phyloP scores from a whole-genome alignment of 2,888 invertebrate species.

The Drosophila quinaria region DNA sequence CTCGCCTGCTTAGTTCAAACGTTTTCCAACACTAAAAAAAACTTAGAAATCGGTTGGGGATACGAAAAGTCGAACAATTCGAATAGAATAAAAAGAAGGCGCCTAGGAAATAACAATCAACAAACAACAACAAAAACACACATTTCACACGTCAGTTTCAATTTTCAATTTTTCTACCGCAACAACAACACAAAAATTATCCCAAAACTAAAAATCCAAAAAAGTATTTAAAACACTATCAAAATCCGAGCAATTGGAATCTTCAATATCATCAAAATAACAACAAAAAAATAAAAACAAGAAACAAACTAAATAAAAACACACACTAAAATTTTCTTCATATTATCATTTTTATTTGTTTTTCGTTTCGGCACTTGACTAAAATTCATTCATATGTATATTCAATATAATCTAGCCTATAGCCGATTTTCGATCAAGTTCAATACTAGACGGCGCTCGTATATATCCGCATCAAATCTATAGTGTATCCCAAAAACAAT shows the following conservation, averaged over 20 bases:
- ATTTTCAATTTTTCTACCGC: slow-evolving; percentile 54
- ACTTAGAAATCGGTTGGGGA: not conserved
- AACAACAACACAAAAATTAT: slow-evolving; percentile 54
- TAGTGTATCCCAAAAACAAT: slow-evolving; percentile 6
- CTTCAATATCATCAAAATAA: not conserved
- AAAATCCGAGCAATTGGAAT: slow-evolving; percentile 21
- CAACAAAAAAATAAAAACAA: not conserved
- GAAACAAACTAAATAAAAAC: not conserved
- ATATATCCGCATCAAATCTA: slow-evolving; percentile 22
- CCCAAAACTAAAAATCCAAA: slow-evolving; percentile 56
- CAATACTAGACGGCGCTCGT: slow-evolving; percentile 21
- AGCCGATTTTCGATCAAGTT: slow-evolving; percentile 30
- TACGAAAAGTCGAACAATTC: not conserved
- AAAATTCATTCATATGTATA: slow-evolving; percentile 29
- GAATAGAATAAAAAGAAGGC: not conserved
- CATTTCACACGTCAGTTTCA: slow-evolving; percentile 54
- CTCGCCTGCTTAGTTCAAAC: slow-evolving; percentile 5
- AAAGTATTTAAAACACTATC: slow-evolving; percentile 32
- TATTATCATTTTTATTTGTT: not conserved
- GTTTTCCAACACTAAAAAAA: slow-evolving; percentile 46
- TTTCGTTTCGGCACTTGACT: slow-evolving; percentile 33
- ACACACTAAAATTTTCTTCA: not conserved
- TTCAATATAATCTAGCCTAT: slow-evolving; percentile 9
- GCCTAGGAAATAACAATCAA: slow-evolving; percentile 22
- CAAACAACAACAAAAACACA: slow-evolving; percentile 1